Base-by-base conservation (phyloP, 1,140 invertebrate species). In the Meloidogyne chitwoodi region DNA sequence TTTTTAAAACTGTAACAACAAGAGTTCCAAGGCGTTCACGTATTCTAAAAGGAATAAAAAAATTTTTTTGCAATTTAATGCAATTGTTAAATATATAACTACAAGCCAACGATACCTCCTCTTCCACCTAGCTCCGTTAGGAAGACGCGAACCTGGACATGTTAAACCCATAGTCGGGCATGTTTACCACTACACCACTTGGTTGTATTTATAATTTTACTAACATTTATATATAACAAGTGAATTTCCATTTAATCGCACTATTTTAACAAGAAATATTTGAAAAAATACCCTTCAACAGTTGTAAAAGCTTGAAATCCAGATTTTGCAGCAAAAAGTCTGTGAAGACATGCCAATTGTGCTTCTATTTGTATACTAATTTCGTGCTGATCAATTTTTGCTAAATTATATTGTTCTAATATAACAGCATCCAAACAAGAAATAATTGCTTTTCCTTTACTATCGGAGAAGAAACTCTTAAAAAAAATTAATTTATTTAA, bases 281-380 rank as follows among this genome's bases (percentile, higher is more conserved):
- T 41, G 14, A 41, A 41, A 8, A 67, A 87, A 89, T 88, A 94
- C 93, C 93, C 93, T 29, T 92, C 90, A 78, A 97, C 89, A 79
- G 91, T 91, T 24, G 95, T 98, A 87, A 99, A 98, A 22, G 94
- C 93, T 62, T 93, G 92, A 89, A 98, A 99, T 14, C 97, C 97
- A 38, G 95, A 92, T 91, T 98, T 99, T 76, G 94, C 97, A 0
- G 96, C 95, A 66, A 98, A 92, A 1, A 99, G 89, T 81, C 97
- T 89, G 56, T 96, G 89, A 31, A 99, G 87, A 12, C 93, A 93
- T 87, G 98, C 95, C 88, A 99, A 97, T 87, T 97, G 94, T 56
- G 92, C 92, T 88, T 96, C 93, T 11, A 86, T 87, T 84, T 90
- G 89, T 24, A 96, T 87, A 82, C 95, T 92, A 31, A 75, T 68